Evolutionary conservation across 2,888 invertebrate genomes (phyloP).

Genomic region (Calliphora vomitoria): DNA sequence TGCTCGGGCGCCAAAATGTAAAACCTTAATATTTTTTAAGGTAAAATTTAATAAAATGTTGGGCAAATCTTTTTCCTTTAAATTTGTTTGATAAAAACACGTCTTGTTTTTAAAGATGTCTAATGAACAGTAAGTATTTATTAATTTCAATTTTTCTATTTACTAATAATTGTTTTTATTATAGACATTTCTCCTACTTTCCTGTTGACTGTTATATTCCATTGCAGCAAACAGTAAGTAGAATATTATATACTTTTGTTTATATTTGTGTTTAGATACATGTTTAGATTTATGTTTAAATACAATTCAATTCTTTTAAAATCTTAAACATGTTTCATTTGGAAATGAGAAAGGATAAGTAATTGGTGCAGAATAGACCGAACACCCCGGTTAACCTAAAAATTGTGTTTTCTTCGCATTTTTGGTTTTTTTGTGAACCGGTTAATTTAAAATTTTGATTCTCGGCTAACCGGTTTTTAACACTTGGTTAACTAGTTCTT

Average conservation of each 20-base stretch:
- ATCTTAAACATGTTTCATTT: neutral
- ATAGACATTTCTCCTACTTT: neutral
- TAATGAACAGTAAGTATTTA: neutral
- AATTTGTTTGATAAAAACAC: neutral
- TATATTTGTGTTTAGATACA: too few relatives aligned
- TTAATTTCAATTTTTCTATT: neutral
- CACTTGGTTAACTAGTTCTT: too few relatives aligned
- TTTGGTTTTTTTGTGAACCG: too few relatives aligned
- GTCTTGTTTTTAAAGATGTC: neutral
- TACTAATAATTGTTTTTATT: neutral
- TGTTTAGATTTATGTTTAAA: too few relatives aligned
- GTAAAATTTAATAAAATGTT: neutral
- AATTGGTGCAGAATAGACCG: too few relatives aligned
- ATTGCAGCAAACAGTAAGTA: neutral
- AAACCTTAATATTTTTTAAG: conserved; percentile 8
- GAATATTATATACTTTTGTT: neutral
- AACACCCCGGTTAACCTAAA: too few relatives aligned
- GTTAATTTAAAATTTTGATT: too few relatives aligned
- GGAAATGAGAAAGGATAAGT: neutral
- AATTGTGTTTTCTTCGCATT: too few relatives aligned
- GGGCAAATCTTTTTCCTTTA: neutral
- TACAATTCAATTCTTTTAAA: too few relatives aligned
- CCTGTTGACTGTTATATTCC: neutral
- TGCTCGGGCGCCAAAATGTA: neutral
- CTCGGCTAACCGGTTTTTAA: too few relatives aligned